Evolutionary conservation across 35 echinoderm and acorn worm species (phyloP).

Genomic region (Antedon bifida): DNA sequence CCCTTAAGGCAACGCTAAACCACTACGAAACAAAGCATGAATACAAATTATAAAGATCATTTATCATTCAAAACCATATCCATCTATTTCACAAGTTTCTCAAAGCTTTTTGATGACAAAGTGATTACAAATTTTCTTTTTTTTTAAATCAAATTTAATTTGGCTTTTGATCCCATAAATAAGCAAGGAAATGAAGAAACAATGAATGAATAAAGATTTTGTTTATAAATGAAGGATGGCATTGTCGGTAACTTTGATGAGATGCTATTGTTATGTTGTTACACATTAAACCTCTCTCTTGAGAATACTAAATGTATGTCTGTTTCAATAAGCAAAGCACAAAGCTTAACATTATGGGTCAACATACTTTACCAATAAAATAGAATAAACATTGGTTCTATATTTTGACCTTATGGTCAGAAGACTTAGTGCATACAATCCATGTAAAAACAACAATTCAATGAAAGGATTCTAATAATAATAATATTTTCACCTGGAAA

Average conservation of each 20-base stretch:
- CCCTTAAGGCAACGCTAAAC: background rate
- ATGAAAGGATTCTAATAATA: too few species aligned
- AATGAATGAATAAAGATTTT: background rate
- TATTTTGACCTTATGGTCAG: too few species aligned
- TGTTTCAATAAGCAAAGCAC: background rate
- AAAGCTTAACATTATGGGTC: background rate
- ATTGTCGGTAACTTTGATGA: background rate
- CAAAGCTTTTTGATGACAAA: background rate
- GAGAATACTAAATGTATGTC: background rate
- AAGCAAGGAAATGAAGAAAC: background rate
- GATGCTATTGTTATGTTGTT: background rate
- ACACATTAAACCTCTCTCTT: background rate
- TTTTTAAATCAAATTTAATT: background rate
- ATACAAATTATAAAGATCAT: background rate
- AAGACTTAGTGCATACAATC: too few species aligned
- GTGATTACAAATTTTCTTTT: background rate
- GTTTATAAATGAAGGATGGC: background rate
- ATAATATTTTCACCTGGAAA: too few species aligned
- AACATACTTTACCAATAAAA: background rate
- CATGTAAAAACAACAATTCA: too few species aligned
- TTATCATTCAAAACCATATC: background rate
- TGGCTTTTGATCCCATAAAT: background rate
- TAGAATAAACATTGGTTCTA: too few species aligned
- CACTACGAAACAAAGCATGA: background rate
- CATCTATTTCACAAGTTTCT: background rate